Evolutionary conservation across 1,140 invertebrate species (phyloP), one percentile per base, ranked within the genome.

Genomic region (Oryzaephilus surinamensis): DNA sequence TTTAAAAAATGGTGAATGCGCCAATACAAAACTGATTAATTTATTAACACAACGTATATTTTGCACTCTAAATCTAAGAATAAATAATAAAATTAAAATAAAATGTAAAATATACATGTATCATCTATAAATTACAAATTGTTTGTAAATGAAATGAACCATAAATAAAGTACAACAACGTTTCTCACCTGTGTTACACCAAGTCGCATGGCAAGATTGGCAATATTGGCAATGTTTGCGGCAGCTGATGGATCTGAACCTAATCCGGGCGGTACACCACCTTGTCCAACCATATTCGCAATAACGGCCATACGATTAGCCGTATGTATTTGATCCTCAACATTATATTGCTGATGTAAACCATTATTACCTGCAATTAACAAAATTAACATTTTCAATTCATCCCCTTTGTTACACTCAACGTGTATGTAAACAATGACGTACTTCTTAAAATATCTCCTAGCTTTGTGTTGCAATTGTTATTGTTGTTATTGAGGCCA

Each of bases 171-270:
- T n/a, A n/a, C n/a, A n/a, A n/a, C n/a, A n/a, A n/a, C n/a, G n/a
- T n/a, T n/a, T n/a, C n/a, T 42, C 44, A 61, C 61, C 40, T 63
- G 61, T 28, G 59, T 59, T 3, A 61, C 59, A 34, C 73, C 72
- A 65, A 86, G 79, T 43, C 82, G 67, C 83, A 86, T 87, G 1
- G 83, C 84, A 30, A 86, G 58, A 42, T 83, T 85, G 4, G 83
- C 84, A 20, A 84, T 72, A 37, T 75, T 74, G 8, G 70, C 81
- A 11, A 80, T 77, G 6, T 80, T 77, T 0, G 80, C 77, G 8
- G 80, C 77, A 7, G 56, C 38, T 10, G 50, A 51, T 3, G 62
- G 50, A 54, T 66, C 63, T 3, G 62, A 61, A 7, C 55, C 61
- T 6, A 63, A 44, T 32, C 56, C 54, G 24, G 46, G 51, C 36